These are phyloP conservation scores for Saccostrea glomerata DNA, from an alignment of 1,140 invertebrate genomes.

Conservation along the genomic window DNA sequence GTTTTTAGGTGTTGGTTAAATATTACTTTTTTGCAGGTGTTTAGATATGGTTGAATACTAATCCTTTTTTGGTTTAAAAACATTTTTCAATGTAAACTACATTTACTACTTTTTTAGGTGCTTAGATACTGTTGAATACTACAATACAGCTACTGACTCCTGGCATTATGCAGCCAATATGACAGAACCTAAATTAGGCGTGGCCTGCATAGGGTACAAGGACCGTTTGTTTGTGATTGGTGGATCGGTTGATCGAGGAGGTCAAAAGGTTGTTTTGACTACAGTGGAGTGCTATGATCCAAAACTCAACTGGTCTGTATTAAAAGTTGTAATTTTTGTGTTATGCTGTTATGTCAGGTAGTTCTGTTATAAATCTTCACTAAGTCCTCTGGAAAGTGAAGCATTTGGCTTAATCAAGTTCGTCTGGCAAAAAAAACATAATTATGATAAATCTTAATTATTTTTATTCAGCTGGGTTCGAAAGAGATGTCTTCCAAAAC, in stretches of 20 bases:
- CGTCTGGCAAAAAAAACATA: too few species aligned
- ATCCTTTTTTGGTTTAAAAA: too few species aligned
- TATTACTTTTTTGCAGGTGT: too few species aligned
- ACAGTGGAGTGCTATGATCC: conserved; percentile 65
- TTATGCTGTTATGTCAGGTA: too few species aligned
- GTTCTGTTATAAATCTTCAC: too few species aligned
- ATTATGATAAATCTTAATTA: neutral
- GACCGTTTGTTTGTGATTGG: conserved; percentile 59
- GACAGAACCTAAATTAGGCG: conserved; percentile 56
- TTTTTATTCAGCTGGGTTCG: conserved; percentile 55
- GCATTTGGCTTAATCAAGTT: too few species aligned
- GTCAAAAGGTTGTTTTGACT: conserved; percentile 54
- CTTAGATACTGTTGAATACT: conserved; percentile 60
- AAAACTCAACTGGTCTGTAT: conserved; percentile 57
- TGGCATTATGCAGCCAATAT: conserved; percentile 58
- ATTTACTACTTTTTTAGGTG: conserved; percentile 21
- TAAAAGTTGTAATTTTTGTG: too few species aligned
- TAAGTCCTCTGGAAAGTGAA: too few species aligned
- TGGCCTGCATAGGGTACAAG: conserved; percentile 55
- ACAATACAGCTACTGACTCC: conserved; percentile 59
- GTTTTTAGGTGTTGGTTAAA: too few species aligned
- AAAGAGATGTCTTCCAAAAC: conserved; percentile 52
- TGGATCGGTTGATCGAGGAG: conserved; percentile 52
- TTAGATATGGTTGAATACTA: too few species aligned
- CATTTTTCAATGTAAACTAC: too few species aligned